Conservation (phyloP, 1,140 invertebrate genomes). For the Myzus persicae region DNA sequence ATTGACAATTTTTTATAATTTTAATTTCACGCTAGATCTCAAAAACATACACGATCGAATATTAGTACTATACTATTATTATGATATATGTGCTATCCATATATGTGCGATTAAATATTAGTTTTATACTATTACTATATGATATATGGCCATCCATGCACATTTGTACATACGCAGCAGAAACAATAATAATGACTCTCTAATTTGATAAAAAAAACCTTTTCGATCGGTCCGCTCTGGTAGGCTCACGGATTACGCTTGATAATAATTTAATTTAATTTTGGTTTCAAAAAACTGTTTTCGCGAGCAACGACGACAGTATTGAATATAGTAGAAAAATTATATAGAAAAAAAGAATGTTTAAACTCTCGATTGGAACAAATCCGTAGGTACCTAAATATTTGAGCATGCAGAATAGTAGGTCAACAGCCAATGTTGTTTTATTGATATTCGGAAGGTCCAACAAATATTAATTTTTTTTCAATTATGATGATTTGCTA, state of each 20-base stretch:
- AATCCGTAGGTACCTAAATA: background rate
- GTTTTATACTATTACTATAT: too few species aligned
- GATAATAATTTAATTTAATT: background rate
- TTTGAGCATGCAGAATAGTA: background rate
- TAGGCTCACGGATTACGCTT: background rate
- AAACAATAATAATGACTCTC: background rate
- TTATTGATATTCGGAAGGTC: background rate
- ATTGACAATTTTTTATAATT: background rate
- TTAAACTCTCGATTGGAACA: background rate
- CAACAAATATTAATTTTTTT: background rate
- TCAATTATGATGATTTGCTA: background rate
- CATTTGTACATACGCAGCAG: background rate
- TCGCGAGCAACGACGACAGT: background rate
- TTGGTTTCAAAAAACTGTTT: background rate
- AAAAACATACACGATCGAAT: background rate
- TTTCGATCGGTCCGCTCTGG: background rate
- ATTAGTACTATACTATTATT: background rate
- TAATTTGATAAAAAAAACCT: background rate
- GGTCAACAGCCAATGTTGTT: too few species aligned
- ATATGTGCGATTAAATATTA: too few species aligned
- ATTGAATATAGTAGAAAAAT: background rate
- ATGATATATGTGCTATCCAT: too few species aligned
- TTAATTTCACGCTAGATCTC: background rate
- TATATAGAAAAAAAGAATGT: background rate
- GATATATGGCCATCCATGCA: background rate